Evolutionary conservation across 2,113 vertebrate genomes (phyloP).

Genomic region (Chrysochloris asiatica): DNA sequence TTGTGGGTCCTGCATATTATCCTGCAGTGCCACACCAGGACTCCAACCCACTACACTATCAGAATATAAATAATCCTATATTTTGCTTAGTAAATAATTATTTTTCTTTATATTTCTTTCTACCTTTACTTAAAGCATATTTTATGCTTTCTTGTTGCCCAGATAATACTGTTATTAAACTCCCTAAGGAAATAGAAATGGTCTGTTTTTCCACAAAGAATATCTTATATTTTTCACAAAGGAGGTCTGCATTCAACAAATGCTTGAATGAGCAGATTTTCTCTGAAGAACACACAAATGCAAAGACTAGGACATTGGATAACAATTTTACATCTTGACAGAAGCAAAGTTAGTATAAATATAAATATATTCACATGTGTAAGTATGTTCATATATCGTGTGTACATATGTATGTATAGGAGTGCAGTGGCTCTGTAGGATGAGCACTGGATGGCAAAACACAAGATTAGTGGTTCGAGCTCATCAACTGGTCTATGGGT

Average conservation of each 20-base stretch:
- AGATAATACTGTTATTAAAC: neutral
- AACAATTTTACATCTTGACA: neutral
- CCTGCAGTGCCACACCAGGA: too few relatives aligned
- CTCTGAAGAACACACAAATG: neutral
- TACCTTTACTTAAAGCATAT: neutral
- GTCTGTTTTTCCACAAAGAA: neutral
- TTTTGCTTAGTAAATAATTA: neutral
- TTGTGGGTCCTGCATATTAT: too few relatives aligned
- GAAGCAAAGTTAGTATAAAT: neutral
- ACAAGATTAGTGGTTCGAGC: too few relatives aligned
- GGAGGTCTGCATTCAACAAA: too few relatives aligned
- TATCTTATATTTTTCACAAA: neutral
- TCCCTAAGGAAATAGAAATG: neutral
- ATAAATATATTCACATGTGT: too few relatives aligned
- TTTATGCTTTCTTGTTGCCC: neutral
- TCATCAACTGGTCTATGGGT: too few relatives aligned
- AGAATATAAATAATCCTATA: too few relatives aligned
- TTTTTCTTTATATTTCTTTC: neutral
- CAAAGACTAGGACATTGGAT: neutral
- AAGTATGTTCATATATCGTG: too few relatives aligned
- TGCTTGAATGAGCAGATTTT: neutral
- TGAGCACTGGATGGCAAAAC: too few relatives aligned
- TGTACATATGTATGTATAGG: too few relatives aligned
- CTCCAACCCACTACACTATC: too few relatives aligned
- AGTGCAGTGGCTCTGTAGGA: too few relatives aligned